Conservation (phyloP, 2,888 invertebrate species). For the Cephus rjabovi region DNA sequence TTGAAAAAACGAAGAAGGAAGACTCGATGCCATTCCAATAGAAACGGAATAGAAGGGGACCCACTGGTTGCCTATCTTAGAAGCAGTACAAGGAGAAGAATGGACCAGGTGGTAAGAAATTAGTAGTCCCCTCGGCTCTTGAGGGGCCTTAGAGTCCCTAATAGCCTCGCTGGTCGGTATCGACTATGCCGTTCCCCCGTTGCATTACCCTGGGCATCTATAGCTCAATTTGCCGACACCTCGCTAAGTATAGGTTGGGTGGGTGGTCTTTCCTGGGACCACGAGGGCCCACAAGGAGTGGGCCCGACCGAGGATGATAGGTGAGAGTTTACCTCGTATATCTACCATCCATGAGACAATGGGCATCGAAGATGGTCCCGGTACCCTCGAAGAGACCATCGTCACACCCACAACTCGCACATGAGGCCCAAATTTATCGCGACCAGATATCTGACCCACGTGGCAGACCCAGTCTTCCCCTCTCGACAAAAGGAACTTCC, state of each 20-base stretch:
- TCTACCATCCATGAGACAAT: constrained; percentile 43
- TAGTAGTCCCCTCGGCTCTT: constrained; percentile 45
- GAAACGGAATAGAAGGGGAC: constrained; percentile 20
- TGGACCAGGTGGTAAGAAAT: constrained; percentile 61
- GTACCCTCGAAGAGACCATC: background rate
- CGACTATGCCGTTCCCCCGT: constrained; percentile 48
- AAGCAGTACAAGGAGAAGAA: constrained; percentile 31
- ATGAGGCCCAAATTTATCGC: constrained; percentile 3
- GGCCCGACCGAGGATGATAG: constrained; percentile 39
- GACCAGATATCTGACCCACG: background rate
- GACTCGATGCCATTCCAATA: constrained; percentile 13
- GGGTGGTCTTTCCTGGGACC: constrained; percentile 51
- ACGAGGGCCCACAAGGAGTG: constrained; percentile 37
- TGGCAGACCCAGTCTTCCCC: background rate
- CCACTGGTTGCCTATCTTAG: constrained; percentile 19
- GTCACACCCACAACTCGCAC: constrained; percentile 4
- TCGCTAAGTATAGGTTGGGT: constrained; percentile 67
- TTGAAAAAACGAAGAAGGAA: constrained; percentile 33
- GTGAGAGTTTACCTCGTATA: constrained; percentile 43
- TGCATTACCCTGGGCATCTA: constrained; percentile 62
- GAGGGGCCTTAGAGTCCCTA: constrained; percentile 39
- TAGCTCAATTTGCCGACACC: constrained; percentile 67
- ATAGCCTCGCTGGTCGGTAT: constrained; percentile 60
- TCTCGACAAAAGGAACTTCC: background rate
- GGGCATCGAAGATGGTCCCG: constrained; percentile 14